Evolutionary conservation across 2,888 invertebrate species (phyloP).

Genomic region (Ichneumon xanthorius): DNA sequence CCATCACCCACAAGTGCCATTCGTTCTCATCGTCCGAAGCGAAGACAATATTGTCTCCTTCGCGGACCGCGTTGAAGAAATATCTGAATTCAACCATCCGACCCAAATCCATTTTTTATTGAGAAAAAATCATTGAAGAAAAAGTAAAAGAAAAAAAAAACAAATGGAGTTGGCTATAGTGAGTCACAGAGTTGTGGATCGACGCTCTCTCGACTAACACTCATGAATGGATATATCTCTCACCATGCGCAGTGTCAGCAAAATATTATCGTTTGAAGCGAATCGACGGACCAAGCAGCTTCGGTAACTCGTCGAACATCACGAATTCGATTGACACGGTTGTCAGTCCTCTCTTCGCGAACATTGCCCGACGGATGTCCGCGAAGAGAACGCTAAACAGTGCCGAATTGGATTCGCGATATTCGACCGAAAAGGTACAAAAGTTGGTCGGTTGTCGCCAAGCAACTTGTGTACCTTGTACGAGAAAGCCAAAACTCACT

Average conservation of each 20-base stretch:
- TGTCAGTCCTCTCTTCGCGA: conserved; percentile 18
- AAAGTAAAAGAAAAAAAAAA: neutral
- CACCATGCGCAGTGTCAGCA: neutral
- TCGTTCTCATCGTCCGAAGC: conserved; percentile 99
- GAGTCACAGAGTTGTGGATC: neutral
- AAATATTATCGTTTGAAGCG: neutral
- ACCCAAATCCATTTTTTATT: conserved; percentile 18
- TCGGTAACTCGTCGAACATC: conserved; percentile 7
- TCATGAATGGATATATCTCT: no score
- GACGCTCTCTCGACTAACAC: neutral
- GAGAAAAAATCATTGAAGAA: neutral
- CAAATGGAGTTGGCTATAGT: conserved; percentile 6
- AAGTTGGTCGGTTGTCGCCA: conserved; percentile 14
- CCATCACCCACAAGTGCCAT: conserved; percentile 99
- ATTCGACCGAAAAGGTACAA: conserved; percentile 20
- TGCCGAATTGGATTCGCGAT: conserved; percentile 12
- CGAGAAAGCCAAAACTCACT: conserved; percentile 21
- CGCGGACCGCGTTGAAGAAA: conserved; percentile 99
- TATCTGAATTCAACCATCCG: conserved; percentile 86
- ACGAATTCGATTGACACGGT: conserved; percentile 12
- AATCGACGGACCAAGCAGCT: conserved; percentile 1
- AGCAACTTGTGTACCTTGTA: conserved; percentile 11
- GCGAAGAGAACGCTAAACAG: conserved; percentile 1
- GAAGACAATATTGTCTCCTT: conserved; percentile 98
- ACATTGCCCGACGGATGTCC: neutral